phyloP scores from a whole-genome alignment of 2,888 invertebrate genomes.

The Lasioglossum zephyrum region DNA sequence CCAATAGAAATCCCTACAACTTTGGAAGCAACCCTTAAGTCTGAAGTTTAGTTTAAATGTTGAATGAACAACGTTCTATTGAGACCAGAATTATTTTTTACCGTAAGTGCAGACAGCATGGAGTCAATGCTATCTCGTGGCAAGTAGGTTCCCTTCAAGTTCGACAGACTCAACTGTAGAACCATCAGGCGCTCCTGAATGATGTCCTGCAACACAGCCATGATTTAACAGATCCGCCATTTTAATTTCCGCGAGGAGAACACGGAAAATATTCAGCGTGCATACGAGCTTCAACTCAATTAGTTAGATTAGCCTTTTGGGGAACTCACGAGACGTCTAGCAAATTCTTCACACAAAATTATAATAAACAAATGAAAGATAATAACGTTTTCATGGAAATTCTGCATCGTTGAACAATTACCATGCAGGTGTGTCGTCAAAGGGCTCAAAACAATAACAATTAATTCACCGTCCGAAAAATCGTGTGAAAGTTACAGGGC shows the following conservation, averaged over 20 bases:
- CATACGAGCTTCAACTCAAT: constrained; percentile 60
- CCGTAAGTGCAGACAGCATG: constrained; percentile 90
- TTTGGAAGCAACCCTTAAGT: not conserved
- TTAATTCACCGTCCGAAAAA: not conserved
- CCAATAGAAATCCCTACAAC: not conserved
- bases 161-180: constrained; percentile 88
- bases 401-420: not conserved
- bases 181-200: constrained; percentile 87
- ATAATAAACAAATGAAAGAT: not conserved
- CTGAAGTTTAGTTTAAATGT: not conserved
- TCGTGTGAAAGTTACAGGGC: not conserved
- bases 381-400: not conserved
- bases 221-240: constrained; percentile 34
- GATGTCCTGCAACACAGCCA: constrained; percentile 76
- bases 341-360: not conserved
- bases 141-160: constrained; percentile 89
- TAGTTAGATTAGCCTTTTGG: constrained; percentile 71
- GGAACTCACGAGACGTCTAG: constrained; percentile 52
- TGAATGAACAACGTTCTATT: not conserved
- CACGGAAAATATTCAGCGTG: constrained; percentile 65
- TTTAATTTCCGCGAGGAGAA: not conserved
- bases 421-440: constrained; percentile 14
- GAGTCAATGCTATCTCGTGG: constrained; percentile 90
- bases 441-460: not conserved
- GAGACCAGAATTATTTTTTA: constrained; percentile 83